Base-by-base conservation (phyloP, 2,888 invertebrate genomes). In the Harpagoxenus sublaevis region DNA sequence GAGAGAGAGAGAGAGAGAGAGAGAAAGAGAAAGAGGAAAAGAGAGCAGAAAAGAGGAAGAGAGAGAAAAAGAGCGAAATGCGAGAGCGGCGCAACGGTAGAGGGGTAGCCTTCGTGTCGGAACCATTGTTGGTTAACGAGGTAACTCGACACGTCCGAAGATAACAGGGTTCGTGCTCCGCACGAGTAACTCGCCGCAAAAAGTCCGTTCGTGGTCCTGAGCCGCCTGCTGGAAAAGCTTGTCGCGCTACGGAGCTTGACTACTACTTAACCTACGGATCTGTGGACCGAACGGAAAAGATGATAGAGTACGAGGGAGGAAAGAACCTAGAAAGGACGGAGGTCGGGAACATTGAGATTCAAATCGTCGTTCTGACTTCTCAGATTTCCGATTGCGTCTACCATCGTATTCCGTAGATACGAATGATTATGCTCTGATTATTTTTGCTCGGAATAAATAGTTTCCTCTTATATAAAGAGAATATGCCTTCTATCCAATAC, bases 141-240 rank as follows among this genome's bases (percentile, higher is more conserved):
- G 93, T 94, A 94, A 94, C 94, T 94, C 93, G 94, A 94, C 94
- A 93, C 94, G 94, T 93, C 92, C 93, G 91, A 92, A 93, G 94
- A 94, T 94, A 94, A 94, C 93, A 92, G 94, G 91, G 91, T 92
- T 94, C 94, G 94, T 94, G 93, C 93, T 91, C 88, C 89, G 93
- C 92, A 89, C 93, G 92, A 91, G 92, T 92, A 93, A 93, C 92
- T 92, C 90, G 84, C 85, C 48, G 91, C 90, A 93, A 93, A 92
- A 93, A 93, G 91, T 93, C 92, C 87, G 81, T 87, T 85, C 48
- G 74, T 39, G 77, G 65, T 60, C 73, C 78, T 83, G 75, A 78
- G 78, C 77, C 62, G 51, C 51, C 74, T 51, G 84, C 39, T 86
- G 84, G 89, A 77, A 75, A 75, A 82, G 79, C 79, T 81, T 81